These are phyloP conservation scores for Crypturellus tataupa DNA, from an alignment of 2,797 vertebrate species.

Conservation along the genomic window DNA sequence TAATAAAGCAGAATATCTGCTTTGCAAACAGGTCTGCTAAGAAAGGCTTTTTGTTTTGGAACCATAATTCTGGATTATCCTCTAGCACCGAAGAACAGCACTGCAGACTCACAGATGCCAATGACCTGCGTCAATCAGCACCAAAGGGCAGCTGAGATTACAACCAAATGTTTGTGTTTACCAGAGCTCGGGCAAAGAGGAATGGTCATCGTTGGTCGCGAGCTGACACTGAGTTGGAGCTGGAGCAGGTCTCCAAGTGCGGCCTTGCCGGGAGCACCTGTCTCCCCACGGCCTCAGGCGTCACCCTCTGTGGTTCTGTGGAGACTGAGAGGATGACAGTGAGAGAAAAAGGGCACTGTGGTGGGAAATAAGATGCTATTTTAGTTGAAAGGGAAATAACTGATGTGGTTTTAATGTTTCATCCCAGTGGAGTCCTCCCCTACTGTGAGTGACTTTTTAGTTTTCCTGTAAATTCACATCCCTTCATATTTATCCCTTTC, in stretches of 20 bases:
- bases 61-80: background rate
- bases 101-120: background rate
- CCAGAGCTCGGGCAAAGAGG: background rate
- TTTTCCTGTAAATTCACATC: background rate
- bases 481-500: background rate
- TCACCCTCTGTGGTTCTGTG: background rate
- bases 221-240: background rate
- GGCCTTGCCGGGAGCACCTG: background rate
- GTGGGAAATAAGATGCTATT: background rate
- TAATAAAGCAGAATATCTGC: background rate
- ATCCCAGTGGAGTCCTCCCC: background rate
- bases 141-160: background rate
- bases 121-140: background rate
- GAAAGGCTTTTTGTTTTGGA: background rate
- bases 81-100: background rate
- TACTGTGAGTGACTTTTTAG: background rate
- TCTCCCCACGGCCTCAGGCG: background rate
- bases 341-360: background rate
- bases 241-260: background rate
- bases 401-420: background rate
- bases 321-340: background rate
- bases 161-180: background rate
- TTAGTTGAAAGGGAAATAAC: background rate
- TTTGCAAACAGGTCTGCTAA: background rate
- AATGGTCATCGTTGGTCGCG: background rate